Percentiles rank a stretch among this genome's conserved stretches.
phyloP scores from a whole-genome alignment of 2,797 vertebrate species.

The Hydrocynus forskahlii region DNA sequence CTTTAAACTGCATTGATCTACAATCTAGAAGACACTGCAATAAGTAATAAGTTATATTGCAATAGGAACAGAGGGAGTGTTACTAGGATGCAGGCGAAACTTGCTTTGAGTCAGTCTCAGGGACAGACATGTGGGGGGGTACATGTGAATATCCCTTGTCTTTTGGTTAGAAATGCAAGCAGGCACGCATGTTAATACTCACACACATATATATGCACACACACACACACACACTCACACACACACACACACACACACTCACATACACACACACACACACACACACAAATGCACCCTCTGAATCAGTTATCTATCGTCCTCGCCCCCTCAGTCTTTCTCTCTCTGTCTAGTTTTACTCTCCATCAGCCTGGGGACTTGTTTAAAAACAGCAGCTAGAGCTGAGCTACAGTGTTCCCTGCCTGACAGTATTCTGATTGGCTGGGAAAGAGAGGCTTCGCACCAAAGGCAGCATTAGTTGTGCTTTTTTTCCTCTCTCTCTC shows the following conservation, averaged over 20 bases:
- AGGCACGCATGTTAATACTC: slow-evolving; percentile 17
- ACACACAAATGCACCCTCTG: slow-evolving; percentile 12
- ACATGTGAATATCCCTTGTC: background rate
- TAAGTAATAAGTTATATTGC: no score
- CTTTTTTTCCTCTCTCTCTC: slow-evolving; percentile 35
- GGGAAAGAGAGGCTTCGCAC: slow-evolving; percentile 26
- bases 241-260: background rate
- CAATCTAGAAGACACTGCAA: no score
- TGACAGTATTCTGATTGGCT: slow-evolving; percentile 50
- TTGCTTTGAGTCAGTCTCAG: slow-evolving; percentile 3
- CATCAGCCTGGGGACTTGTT: slow-evolving; percentile 42
- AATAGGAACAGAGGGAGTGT: background rate
- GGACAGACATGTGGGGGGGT: background rate
- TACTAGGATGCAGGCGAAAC: slow-evolving; percentile 12
- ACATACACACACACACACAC: slow-evolving; percentile 1
- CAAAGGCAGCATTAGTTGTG: slow-evolving; percentile 34
- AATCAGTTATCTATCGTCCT: background rate
- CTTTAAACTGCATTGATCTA: no score
- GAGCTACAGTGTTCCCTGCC: slow-evolving; percentile 17
- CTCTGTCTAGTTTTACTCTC: slow-evolving; percentile 36
- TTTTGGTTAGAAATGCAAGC: slow-evolving; percentile 9
- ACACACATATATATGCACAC: no score
- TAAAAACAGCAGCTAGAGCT: slow-evolving; percentile 35
- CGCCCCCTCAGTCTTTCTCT: slow-evolving; percentile 7
- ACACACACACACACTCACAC: slow-evolving; percentile 1